These are phyloP conservation scores for Habrosyne pyritoides DNA, from an alignment of 2,888 invertebrate genomes.

Conservation along the genomic window DNA sequence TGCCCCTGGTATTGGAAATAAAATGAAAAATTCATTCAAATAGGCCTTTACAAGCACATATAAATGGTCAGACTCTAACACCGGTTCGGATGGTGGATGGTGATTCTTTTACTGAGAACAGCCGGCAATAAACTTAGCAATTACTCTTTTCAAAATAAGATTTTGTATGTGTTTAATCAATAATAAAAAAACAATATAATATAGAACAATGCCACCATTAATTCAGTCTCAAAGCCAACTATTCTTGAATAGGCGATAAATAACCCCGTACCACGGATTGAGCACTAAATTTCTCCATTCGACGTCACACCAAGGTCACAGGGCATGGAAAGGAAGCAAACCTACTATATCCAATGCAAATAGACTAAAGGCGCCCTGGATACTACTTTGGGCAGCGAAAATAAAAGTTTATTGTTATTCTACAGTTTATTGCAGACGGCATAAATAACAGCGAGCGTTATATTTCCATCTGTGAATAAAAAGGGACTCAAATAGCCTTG, in stretches of 20 bases:
- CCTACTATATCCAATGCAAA: neutral
- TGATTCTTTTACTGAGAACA: no score
- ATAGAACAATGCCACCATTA: neutral
- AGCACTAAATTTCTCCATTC: neutral
- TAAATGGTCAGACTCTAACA: no score
- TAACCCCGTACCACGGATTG: neutral
- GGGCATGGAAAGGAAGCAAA: neutral
- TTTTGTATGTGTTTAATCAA: no score
- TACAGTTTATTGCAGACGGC: conserved; percentile 1
- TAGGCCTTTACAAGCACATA: no score
- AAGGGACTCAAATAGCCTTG: neutral
- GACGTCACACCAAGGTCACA: neutral
- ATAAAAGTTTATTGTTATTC: conserved; percentile 5
- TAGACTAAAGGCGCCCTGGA: neutral
- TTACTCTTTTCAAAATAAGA: no score
- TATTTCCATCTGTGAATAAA: neutral
- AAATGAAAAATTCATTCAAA: no score
- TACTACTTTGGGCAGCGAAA: neutral
- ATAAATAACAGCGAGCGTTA: neutral
- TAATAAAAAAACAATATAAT: neutral
- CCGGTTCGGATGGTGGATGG: no score
- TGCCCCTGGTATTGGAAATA: no score
- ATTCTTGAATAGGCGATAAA: neutral
- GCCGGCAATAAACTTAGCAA: no score
- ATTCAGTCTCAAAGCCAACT: neutral